A percentile compares a stretch with the other conserved stretches of the same genome.
Evolutionary conservation across 2,113 vertebrate species (phyloP).

Genomic region (Pelobates fuscus): DNA sequence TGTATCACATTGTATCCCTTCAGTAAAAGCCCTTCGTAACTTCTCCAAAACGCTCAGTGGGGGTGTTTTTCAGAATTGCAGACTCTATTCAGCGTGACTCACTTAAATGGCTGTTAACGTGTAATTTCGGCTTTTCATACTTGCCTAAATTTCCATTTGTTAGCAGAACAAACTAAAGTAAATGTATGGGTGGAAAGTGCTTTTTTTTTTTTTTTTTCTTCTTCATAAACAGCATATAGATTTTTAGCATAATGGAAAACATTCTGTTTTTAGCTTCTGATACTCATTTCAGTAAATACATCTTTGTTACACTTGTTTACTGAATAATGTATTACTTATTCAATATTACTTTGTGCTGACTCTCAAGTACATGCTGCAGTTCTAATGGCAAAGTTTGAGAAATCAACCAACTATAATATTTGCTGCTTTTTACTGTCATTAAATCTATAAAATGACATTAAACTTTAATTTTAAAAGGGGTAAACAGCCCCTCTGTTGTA

Average conservation of each 20-base stretch:
- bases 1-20: slow-evolving; percentile 1
- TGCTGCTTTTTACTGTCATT: no score
- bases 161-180: not conserved
- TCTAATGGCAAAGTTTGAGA: not conserved
- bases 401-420: not conserved
- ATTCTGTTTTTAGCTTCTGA: not conserved
- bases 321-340: not conserved
- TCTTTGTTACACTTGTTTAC: not conserved
- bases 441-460: no score
- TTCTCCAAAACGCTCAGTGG: not conserved
- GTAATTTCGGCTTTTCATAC: not conserved
- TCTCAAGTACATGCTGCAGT: not conserved
- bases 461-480: no score
- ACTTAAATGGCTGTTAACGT: not conserved
- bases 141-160: not conserved
- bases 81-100: not conserved
- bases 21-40: slow-evolving; percentile 1
- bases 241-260: not conserved
- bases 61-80: not conserved
- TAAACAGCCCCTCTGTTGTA: no score
- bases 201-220: not conserved
- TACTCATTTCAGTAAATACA: not conserved
- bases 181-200: not conserved
- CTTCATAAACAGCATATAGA: not conserved
- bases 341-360: not conserved